Base-by-base conservation (phyloP, 2,888 invertebrate genomes). In the Tenthredo livida region DNA sequence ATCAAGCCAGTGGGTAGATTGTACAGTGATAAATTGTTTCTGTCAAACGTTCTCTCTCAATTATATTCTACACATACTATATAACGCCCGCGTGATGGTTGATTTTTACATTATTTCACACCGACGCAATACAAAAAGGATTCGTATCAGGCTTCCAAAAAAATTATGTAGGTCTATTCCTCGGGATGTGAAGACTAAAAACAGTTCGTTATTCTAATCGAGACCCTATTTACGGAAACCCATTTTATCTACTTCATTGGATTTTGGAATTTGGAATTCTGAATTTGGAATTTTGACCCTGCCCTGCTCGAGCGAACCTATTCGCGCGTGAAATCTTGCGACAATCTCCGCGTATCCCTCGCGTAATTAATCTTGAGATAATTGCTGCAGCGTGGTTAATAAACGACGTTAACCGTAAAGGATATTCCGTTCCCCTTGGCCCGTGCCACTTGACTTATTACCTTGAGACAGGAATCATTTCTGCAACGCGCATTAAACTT, bases 361-460 rank as follows among this genome's bases (percentile, higher is more conserved):
- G 83, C 73, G 85, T 88, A 88, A 90, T 90, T 90, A 90, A 90
- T 90, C 90, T 54, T 89, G 88, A 86, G 89, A 89, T 90, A 89
- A 90, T 90, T 89, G 89, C n/a, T n/a, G n/a, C n/a, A n/a, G n/a
- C 90, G 86, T 88, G 86, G 89, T 90, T 90, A 90, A 90, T 90
- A 90, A 90, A 90, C 90, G 88, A 88, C 88, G 88, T 88, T 88
- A 87, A 87, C 88, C 88, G 85, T 86, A 80, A 87, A 84, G 86
- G 86, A 80, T 61, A n/a, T 86, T 84, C 75, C 58, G 80, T 33
- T 25, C 33, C 67, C 70, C 17, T 17, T 2, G 72, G 37, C n/a
- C 33, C 33, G 40, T 37, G 72, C 72, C 72, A 40, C 40, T 72
- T 37, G 72, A 72, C 72, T 33, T 37, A 72, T 40, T 72, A 40